Evolutionary conservation across 2,113 vertebrate species (phyloP).

Genomic region (Gallinago media): DNA sequence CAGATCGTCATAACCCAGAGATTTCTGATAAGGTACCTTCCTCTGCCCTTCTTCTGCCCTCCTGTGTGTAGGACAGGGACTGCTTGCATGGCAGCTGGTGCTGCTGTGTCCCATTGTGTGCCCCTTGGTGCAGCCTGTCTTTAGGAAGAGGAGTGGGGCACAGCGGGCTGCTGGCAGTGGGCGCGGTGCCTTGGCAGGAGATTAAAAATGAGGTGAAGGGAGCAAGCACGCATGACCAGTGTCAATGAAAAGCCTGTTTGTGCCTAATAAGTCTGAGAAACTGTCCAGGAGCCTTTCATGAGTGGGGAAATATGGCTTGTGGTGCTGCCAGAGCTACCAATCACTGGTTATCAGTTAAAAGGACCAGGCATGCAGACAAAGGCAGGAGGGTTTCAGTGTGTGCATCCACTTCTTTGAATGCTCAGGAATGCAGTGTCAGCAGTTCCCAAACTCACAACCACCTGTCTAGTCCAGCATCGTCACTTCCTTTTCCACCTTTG

Average conservation of each 20-base stretch:
- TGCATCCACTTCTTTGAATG: not conserved
- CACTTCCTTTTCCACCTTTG: not conserved
- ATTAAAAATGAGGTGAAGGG: not conserved
- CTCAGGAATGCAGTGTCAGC: not conserved
- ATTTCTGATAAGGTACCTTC: not conserved
- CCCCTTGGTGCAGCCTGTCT: accelerated
- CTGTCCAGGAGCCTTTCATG: not conserved
- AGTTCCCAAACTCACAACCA: not conserved
- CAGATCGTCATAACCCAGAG: not conserved
- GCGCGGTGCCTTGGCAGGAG: not conserved
- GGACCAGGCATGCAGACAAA: not conserved
- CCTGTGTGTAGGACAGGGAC: not conserved
- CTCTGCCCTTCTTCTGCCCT: not conserved
- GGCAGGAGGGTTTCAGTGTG: not conserved
- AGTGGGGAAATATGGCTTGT: not conserved
- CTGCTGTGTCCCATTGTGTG: not conserved
- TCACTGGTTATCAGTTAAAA: accelerated
- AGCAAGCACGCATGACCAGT: constrained; percentile 20
- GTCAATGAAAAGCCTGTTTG: constrained; percentile 25
- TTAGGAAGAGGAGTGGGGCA: not conserved
- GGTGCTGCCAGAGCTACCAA: not conserved
- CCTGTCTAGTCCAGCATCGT: not conserved
- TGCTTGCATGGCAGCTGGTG: not conserved
- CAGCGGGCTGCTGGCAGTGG: not conserved
- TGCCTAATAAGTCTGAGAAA: constrained; percentile 35